Evolutionary conservation across 2,113 vertebrate species (phyloP).

Genomic region (Nothocercus nigrocapillus): DNA sequence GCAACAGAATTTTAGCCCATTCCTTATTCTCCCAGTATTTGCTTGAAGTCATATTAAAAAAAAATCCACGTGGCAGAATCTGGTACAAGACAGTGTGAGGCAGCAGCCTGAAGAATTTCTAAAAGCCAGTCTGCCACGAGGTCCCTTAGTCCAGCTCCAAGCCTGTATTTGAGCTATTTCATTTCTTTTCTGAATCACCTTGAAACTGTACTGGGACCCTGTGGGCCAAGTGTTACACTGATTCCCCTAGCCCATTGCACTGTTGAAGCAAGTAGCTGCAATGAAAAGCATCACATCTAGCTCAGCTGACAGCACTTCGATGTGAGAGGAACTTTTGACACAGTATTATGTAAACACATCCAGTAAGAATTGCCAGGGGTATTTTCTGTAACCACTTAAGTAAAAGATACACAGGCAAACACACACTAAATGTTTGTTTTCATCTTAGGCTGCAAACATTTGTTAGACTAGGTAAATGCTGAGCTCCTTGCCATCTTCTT

Average conservation of each 20-base stretch:
- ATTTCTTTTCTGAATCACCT: neutral
- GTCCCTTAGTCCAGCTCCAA: neutral
- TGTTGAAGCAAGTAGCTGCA: neutral
- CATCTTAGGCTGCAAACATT: neutral
- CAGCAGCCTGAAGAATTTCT: neutral
- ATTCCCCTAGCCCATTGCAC: neutral
- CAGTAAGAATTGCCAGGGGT: neutral
- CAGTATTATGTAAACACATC: neutral
- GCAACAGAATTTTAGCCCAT: neutral
- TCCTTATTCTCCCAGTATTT: neutral
- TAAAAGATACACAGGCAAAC: neutral
- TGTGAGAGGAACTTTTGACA: neutral
- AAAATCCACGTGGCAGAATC: neutral
- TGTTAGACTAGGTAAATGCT: fast-evolving
- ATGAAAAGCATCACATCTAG: neutral
- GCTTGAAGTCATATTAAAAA: neutral
- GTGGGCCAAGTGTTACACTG: neutral
- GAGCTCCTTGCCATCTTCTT: neutral
- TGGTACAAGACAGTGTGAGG: neutral
- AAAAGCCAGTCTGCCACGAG: neutral
- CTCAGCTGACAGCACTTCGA: neutral
- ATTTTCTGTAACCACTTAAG: neutral
- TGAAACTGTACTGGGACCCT: neutral
- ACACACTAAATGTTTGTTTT: neutral
- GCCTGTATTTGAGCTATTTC: neutral